phyloP scores from a whole-genome alignment of 2,113 vertebrate species.

The Phyllostomus discolor region DNA sequence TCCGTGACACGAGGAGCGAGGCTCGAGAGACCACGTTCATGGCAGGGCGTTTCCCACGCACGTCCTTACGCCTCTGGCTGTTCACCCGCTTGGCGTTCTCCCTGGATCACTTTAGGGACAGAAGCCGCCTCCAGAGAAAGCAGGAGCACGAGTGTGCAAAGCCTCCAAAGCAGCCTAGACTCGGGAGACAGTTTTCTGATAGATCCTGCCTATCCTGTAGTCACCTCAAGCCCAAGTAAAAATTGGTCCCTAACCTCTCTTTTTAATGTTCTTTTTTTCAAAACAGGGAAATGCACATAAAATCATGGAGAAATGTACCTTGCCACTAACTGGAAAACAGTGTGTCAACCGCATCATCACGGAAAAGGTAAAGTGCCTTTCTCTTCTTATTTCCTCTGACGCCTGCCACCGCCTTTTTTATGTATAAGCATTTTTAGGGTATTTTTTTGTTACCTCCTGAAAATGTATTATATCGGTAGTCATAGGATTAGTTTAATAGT shows the following conservation, averaged over 20 bases:
- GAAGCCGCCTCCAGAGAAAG: not conserved
- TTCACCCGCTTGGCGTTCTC: not conserved
- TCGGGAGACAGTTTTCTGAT: not conserved
- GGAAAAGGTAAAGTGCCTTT: conserved; percentile 89
- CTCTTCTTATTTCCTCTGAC: not conserved
- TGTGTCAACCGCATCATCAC: conserved; percentile 98
- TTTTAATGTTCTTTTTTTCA: conserved; percentile 60
- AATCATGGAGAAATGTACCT: conserved; percentile 93
- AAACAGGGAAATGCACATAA: conserved; percentile 93
- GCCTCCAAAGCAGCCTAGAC: not conserved
- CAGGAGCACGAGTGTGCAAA: not conserved
- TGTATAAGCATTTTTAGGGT: not conserved
- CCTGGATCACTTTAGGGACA: not conserved
- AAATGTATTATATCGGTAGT: not conserved
- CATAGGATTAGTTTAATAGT: conserved; percentile 7
- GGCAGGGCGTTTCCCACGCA: not conserved
- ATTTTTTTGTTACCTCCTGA: not conserved
- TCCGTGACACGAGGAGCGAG: not conserved
- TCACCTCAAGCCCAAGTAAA: not conserved
- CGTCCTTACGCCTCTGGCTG: not conserved
- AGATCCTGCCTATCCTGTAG: not conserved
- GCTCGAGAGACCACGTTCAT: not conserved
- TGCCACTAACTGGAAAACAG: conserved; percentile 95
- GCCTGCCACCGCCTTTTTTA: not conserved
- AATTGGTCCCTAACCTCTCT: not conserved